These are phyloP conservation scores for Microctonus brassicae DNA, from an alignment of 2,888 invertebrate genomes.

Conservation along the genomic window DNA sequence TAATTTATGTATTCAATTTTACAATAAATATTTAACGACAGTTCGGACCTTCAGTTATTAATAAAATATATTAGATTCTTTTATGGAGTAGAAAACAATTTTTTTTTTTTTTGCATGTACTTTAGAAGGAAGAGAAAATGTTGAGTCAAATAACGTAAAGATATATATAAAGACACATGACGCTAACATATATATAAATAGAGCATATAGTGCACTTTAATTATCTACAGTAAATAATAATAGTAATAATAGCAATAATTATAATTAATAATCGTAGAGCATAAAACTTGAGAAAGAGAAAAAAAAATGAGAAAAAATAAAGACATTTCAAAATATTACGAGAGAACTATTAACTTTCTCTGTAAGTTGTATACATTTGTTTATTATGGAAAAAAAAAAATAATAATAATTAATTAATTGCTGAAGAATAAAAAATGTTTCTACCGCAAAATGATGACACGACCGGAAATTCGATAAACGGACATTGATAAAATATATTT, in stretches of 20 bases:
- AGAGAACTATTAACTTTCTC: slow-evolving; percentile 40
- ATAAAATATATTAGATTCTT: too few relatives aligned
- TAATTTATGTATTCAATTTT: too few relatives aligned
- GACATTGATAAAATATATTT: not conserved
- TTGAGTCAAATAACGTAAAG: not conserved
- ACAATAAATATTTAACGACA: too few relatives aligned
- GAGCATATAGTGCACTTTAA: not conserved
- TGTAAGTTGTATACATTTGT: not conserved
- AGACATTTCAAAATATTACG: not conserved
- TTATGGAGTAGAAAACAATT: too few relatives aligned
- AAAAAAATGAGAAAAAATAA: not conserved
- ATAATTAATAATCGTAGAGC: not conserved
- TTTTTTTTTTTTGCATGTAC: too few relatives aligned
- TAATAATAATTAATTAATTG: not conserved
- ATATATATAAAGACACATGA: not conserved
- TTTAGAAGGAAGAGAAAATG: not conserved
- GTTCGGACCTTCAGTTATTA: too few relatives aligned
- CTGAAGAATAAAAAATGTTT: not conserved
- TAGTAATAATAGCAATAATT: not conserved
- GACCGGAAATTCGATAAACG: not conserved
- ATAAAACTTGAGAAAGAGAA: not conserved
- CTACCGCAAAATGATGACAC: not conserved
- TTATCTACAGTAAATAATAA: not conserved
- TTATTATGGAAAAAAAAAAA: not conserved
- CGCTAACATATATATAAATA: not conserved